Conservation (phyloP, 1,140 invertebrate genomes). For the Drosophila repletoides region DNA sequence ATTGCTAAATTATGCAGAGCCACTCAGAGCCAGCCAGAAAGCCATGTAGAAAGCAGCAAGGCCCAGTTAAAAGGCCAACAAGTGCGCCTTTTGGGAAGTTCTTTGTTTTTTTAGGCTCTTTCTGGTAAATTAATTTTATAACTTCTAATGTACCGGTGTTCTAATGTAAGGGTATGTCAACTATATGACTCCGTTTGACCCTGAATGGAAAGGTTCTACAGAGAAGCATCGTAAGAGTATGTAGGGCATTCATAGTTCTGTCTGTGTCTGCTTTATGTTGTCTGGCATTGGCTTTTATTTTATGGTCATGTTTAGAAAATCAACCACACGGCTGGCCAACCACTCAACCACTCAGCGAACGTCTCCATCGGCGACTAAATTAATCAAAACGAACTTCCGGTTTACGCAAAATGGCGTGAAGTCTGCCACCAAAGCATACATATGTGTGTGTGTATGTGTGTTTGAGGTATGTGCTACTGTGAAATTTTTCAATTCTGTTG, state of each 20-base stretch:
- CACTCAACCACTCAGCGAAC: conserved; percentile 47
- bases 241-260: conserved; percentile 16
- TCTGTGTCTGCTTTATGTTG: not conserved
- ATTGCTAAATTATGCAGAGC: conserved; percentile 76
- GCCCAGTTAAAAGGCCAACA: conserved; percentile 52
- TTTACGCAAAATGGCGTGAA: conserved; percentile 81
- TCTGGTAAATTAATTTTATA: conserved; percentile 73
- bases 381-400: conserved; percentile 81
- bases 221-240: too few relatives aligned
- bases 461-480: conserved; percentile 50
- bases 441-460: conserved; percentile 23
- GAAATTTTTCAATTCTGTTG: conserved; percentile 49
- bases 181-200: conserved; percentile 12
- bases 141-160: conserved; percentile 32
- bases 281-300: conserved; percentile 50
- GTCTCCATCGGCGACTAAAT: conserved; percentile 76
- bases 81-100: conserved; percentile 55
- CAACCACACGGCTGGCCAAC: conserved; percentile 15
- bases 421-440: conserved; percentile 57
- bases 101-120: conserved; percentile 38
- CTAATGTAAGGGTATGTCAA: conserved; percentile 8
- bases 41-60: conserved; percentile 7
- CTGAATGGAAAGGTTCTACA: not conserved
- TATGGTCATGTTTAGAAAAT: conserved; percentile 55
- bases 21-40: not conserved